phyloP scores from a whole-genome alignment of 1,140 invertebrate genomes.

The Cotesia vestalis region DNA sequence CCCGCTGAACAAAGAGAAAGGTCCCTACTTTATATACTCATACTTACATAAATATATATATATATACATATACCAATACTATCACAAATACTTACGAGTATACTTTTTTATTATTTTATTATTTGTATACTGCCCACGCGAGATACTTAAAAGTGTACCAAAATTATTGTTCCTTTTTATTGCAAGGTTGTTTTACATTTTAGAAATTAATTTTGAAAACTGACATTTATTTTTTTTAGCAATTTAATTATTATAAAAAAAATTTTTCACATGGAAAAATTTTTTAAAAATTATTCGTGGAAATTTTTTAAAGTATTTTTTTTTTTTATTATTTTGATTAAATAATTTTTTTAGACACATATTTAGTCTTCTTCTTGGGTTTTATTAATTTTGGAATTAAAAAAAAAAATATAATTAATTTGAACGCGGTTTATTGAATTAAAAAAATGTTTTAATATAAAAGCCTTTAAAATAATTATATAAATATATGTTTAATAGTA shows the following conservation, averaged over 20 bases:
- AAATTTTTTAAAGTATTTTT: too few relatives aligned
- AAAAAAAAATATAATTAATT: conserved; percentile 5
- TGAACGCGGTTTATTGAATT: not conserved
- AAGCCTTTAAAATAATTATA: not conserved
- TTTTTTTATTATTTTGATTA: too few relatives aligned
- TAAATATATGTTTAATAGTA: too few relatives aligned
- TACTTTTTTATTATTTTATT: too few relatives aligned
- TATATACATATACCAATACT: not conserved
- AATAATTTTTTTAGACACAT: too few relatives aligned
- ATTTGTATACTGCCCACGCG: not conserved
- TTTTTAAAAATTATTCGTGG: too few relatives aligned
- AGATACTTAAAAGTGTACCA: not conserved
- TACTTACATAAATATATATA: not conserved
- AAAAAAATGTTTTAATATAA: conserved; percentile 1
- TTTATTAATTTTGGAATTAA: conserved; percentile 11
- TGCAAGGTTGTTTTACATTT: not conserved
- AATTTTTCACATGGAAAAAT: too few relatives aligned
- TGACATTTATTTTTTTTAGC: too few relatives aligned
- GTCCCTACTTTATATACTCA: not conserved
- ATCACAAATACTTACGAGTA: too few relatives aligned
- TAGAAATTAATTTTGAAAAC: not conserved
- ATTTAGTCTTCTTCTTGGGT: not conserved
- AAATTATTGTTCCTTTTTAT: conserved; percentile 7
- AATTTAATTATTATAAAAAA: not conserved
- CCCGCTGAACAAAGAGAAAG: conserved; percentile 12